Percentiles rank a stretch among this genome's conserved stretches.
These are phyloP conservation scores for Ochropleura leucogaster DNA, from an alignment of 2,888 invertebrate species.

Conservation along the genomic window DNA sequence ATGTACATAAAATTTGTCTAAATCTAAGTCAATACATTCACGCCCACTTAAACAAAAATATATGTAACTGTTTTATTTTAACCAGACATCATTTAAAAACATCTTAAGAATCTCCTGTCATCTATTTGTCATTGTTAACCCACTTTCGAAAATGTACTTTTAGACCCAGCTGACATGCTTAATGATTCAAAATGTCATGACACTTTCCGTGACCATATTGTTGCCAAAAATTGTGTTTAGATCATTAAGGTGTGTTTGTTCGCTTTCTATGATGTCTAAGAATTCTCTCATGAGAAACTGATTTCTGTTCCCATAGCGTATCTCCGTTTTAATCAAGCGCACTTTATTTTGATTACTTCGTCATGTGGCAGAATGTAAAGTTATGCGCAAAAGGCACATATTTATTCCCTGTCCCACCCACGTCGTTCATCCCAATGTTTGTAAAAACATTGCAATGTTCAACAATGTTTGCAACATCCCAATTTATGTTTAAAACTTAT, in stretches of 20 bases:
- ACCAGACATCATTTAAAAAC: constrained; percentile 64
- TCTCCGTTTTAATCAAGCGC: constrained; percentile 57
- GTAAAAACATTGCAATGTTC: constrained; percentile 56
- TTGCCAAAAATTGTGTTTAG: constrained; percentile 76
- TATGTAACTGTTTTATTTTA: constrained; percentile 58
- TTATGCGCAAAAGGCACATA: constrained; percentile 53
- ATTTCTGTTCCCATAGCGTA: constrained; percentile 32
- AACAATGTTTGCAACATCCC: constrained; percentile 64
- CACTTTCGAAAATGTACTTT: constrained; percentile 74
- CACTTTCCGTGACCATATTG: constrained; percentile 74
- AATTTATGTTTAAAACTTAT: constrained; percentile 49
- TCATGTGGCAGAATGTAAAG: constrained; percentile 54
- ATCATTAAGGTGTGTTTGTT: constrained; percentile 72
- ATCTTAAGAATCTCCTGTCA: constrained; percentile 70
- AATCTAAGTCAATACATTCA: constrained; percentile 48
- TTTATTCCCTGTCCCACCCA: constrained; percentile 57
- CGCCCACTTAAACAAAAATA: constrained; percentile 45
- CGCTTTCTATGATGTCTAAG: constrained; percentile 67
- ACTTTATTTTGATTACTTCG: constrained; percentile 63
- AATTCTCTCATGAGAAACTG: constrained; percentile 65
- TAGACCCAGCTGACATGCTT: constrained; percentile 71
- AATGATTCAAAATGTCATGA: constrained; percentile 76
- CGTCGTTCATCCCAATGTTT: constrained; percentile 47
- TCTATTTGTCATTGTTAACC: constrained; percentile 81
- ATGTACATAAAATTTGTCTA: constrained; percentile 34